These are phyloP conservation scores for Myzus persicae DNA, from an alignment of 1,140 invertebrate species.

Conservation along the genomic window DNA sequence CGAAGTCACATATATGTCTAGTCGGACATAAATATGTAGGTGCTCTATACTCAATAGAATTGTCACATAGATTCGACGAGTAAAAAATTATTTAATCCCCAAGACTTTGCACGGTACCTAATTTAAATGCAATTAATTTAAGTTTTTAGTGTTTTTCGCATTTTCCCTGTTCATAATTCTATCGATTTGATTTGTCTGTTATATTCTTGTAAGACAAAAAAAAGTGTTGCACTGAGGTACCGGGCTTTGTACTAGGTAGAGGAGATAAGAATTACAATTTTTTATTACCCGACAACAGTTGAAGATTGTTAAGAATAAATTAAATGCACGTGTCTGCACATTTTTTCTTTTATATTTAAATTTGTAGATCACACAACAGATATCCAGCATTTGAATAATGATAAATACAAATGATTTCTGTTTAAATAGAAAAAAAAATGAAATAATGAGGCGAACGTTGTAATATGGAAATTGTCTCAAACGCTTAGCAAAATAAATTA, in stretches of 20 bases:
- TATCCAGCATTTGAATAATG: not conserved
- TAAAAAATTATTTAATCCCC: not conserved
- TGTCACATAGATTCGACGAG: not conserved
- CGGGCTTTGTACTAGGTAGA: not conserved
- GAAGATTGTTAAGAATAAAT: conserved; percentile 1
- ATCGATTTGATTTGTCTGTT: not conserved
- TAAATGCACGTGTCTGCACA: conserved; percentile 8
- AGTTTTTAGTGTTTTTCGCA: not conserved
- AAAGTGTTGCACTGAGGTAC: not conserved
- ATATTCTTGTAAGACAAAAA: not conserved
- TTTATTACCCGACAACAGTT: not conserved
- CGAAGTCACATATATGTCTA: not conserved
- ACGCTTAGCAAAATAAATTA: not conserved
- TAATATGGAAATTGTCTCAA: not conserved
- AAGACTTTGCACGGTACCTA: not conserved
- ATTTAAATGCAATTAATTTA: not conserved
- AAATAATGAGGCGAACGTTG: not conserved
- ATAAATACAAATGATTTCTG: conserved; percentile 9
- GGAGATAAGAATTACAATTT: not conserved
- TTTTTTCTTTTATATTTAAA: conserved; percentile 18
- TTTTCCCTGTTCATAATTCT: not conserved
- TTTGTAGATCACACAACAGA: not conserved
- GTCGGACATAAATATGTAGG: no score
- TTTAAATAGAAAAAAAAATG: not conserved
- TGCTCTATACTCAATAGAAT: not conserved